A percentile compares a stretch with the other conserved stretches of the same genome.
Conservation (phyloP, 2,888 invertebrate genomes). For the Anoncus sp. region DNA sequence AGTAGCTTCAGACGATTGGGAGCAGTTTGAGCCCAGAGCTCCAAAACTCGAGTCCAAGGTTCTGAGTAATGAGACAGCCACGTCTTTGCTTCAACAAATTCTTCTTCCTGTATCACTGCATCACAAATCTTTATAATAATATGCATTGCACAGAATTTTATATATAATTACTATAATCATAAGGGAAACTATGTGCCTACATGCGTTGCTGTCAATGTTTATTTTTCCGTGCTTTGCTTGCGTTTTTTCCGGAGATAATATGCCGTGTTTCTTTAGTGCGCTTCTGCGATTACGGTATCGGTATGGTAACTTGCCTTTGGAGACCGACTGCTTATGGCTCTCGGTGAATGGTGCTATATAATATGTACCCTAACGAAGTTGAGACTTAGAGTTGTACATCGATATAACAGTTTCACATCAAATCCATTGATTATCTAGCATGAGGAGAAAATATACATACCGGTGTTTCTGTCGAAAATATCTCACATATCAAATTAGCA, state of each 20-base stretch:
- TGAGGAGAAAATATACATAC: slow-evolving; percentile 7
- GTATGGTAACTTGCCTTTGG: slow-evolving; percentile 42
- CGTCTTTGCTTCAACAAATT: slow-evolving; percentile 22
- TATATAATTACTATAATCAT: no score
- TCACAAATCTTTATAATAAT: not conserved
- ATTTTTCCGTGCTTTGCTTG: not conserved
- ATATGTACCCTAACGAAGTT: slow-evolving; percentile 8
- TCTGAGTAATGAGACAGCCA: slow-evolving; percentile 34
- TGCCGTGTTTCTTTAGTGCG: not conserved
- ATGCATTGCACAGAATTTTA: not conserved
- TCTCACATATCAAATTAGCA: slow-evolving; percentile 4
- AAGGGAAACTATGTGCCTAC: not conserved
- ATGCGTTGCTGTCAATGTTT: not conserved
- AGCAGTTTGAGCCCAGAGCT: slow-evolving; percentile 19
- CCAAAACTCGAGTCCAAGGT: slow-evolving; percentile 43
- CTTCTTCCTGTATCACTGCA: slow-evolving; percentile 30
- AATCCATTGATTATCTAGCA: no score
- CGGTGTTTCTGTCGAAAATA: slow-evolving; percentile 5
- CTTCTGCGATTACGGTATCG: slow-evolving; percentile 22
- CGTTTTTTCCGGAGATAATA: not conserved
- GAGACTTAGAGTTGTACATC: not conserved
- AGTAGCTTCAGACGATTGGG: slow-evolving; percentile 29
- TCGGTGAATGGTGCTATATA: slow-evolving; percentile 31
- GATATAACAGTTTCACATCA: not conserved
- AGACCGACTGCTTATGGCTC: slow-evolving; percentile 5